phyloP scores from a whole-genome alignment of 2,888 invertebrate genomes.

The Elegia similella region DNA sequence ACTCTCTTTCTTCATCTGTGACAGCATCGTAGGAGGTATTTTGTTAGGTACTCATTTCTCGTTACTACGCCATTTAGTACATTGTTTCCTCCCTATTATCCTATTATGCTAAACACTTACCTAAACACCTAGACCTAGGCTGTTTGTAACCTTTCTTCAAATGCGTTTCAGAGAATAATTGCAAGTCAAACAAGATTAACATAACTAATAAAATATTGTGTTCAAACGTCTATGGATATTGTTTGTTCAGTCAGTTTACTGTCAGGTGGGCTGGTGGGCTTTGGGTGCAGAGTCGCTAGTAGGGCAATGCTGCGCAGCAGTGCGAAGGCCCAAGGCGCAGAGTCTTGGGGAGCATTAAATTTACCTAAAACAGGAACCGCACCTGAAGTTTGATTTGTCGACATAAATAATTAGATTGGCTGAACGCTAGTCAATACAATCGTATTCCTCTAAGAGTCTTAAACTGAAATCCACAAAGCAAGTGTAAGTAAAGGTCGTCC shows the following conservation, averaged over 20 bases:
- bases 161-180: conserved; percentile 6
- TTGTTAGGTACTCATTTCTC: background rate
- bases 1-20: background rate
- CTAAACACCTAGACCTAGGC: background rate
- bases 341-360: too few species aligned
- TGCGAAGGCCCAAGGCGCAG: too few species aligned
- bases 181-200: conserved; percentile 9
- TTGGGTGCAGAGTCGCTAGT: background rate
- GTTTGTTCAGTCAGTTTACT: conserved; percentile 3
- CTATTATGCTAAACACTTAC: background rate
- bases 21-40: background rate
- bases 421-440: too few species aligned
- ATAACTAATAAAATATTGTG: conserved; percentile 9
- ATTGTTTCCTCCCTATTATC: background rate
- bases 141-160: conserved; percentile 5
- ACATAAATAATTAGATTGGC: too few species aligned
- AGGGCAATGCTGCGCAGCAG: too few species aligned
- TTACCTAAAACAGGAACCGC: too few species aligned
- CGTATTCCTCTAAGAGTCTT: too few species aligned
- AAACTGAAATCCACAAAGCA: too few species aligned
- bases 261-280: conserved; percentile 7
- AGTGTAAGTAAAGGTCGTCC: too few species aligned
- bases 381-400: too few species aligned
- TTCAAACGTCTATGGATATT: background rate
- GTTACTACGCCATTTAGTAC: background rate